Base-by-base conservation (phyloP, 2,888 invertebrate genomes). In the Bellardia pandia region DNA sequence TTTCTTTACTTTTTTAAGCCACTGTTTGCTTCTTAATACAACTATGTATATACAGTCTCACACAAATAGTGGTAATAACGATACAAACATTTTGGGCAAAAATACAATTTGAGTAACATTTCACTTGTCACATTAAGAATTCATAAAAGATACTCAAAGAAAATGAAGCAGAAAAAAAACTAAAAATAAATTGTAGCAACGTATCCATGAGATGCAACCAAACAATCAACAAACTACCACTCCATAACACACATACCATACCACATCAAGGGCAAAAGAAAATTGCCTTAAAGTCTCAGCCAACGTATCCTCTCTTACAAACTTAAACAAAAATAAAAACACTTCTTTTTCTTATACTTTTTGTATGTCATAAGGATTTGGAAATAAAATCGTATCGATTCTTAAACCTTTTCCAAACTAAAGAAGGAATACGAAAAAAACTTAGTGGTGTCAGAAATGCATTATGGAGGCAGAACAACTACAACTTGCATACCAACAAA, bases 61-160 rank as follows among this genome's bases (percentile, higher is more conserved):
- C 37, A 62, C 51, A 51, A 33, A 66, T 40, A 62, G 6, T 1
- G 14, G 14, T n/a, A 45, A 33, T 45, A 45, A 62, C 23, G 33
- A 72, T 81, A 71, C 37, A 75, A 75, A 68, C 75, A 68, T 58
- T 58, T 78, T 85, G 48, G 66, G 62, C 62, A 74, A 81, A 83
- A 74, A 75, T 85, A 81, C 58, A 87, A 71, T 80, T 86, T 79
- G 74, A 56, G 66, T 68, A 90, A 91, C 91, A 91, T 91, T 90
- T 91, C 89, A 90, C 89, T 90, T 91, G 91, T 91, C 91, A 90
- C 90, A 91, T 91, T 91, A 91, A 91, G 91, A 91, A 91, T 91
- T 91, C 91, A 91, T 91, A 91, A 91, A 91, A 90, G 91, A 91
- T 91, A 90, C 90, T 88, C 90, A 86, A 90, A 90, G 66, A 56